A percentile compares a stretch with the other conserved stretches of the same genome.
phyloP scores from a whole-genome alignment of 2,888 invertebrate species.

The Drosophila greeni region DNA sequence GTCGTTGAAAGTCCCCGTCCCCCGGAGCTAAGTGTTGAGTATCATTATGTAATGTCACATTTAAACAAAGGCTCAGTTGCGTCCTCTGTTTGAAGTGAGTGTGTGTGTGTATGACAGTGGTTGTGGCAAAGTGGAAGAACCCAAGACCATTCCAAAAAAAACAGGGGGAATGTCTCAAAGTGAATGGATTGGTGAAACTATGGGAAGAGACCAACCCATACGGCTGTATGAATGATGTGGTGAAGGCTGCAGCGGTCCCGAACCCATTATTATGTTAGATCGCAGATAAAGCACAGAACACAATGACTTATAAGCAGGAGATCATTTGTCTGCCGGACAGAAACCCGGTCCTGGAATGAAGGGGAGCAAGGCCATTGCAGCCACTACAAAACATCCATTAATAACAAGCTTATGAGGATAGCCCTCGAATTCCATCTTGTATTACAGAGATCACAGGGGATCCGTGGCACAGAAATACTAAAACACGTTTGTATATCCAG shows the following conservation, averaged over 20 bases:
- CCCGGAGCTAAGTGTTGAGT: conserved; percentile 53
- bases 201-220: conserved; percentile 5
- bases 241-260: not conserved
- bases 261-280: conserved; percentile 30
- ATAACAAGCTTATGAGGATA: not conserved
- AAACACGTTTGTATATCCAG: not conserved
- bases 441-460: not conserved
- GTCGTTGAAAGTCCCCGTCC: conserved; percentile 37
- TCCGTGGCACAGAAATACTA: not conserved
- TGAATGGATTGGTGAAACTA: conserved; percentile 62
- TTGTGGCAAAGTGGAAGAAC: conserved; percentile 30
- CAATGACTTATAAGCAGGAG: conserved; percentile 48
- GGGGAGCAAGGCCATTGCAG: not conserved
- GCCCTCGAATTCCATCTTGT: not conserved
- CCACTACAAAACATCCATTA: conserved; percentile 1
- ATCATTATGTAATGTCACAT: conserved; percentile 70
- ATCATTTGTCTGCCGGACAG: conserved; percentile 59
- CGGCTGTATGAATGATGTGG: not conserved
- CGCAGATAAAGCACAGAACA: conserved; percentile 32
- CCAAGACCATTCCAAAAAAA: conserved; percentile 13
- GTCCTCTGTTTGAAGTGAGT: not conserved
- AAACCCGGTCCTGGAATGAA: not conserved
- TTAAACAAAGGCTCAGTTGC: conserved; percentile 61
- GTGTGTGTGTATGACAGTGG: conserved; percentile 41
- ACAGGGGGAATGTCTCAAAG: conserved; percentile 42